Conservation (phyloP, 2,113 vertebrate species). For the Phasianus colchicus region DNA sequence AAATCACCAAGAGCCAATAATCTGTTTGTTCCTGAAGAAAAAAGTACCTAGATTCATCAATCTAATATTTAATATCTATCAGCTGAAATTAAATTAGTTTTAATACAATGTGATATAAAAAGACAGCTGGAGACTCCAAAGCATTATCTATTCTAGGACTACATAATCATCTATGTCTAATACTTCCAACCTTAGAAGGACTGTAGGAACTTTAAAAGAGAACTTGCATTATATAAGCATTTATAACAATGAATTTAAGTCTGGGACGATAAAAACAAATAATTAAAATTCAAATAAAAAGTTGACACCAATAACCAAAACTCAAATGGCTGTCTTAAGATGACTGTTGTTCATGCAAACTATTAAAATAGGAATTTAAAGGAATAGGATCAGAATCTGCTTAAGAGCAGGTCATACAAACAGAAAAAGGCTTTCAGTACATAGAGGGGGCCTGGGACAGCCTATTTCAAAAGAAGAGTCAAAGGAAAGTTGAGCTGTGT, state of each 20-base stretch:
- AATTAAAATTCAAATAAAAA: background rate
- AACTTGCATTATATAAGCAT: background rate
- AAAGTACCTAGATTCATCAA: background rate
- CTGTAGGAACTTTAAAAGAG: background rate
- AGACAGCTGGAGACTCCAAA: background rate
- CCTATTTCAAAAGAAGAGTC: background rate
- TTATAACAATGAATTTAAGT: background rate
- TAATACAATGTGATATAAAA: background rate
- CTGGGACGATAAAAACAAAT: background rate
- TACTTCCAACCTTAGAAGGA: background rate
- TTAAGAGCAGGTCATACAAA: background rate
- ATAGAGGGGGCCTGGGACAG: background rate
- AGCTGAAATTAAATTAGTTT: background rate
- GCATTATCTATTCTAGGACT: background rate
- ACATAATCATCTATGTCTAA: background rate
- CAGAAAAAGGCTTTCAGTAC: background rate
- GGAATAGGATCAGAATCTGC: background rate
- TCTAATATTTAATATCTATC: background rate
- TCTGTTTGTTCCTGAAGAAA: constrained; percentile 80
- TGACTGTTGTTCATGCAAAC: background rate
- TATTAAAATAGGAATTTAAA: background rate
- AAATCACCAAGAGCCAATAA: constrained; percentile 86
- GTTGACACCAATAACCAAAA: background rate
- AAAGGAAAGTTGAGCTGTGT: background rate
- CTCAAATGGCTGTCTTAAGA: background rate